Evolutionary conservation across 2,797 vertebrate species (phyloP), one percentile per base, ranked within the genome.

Genomic region (Rhincodon typus): DNA sequence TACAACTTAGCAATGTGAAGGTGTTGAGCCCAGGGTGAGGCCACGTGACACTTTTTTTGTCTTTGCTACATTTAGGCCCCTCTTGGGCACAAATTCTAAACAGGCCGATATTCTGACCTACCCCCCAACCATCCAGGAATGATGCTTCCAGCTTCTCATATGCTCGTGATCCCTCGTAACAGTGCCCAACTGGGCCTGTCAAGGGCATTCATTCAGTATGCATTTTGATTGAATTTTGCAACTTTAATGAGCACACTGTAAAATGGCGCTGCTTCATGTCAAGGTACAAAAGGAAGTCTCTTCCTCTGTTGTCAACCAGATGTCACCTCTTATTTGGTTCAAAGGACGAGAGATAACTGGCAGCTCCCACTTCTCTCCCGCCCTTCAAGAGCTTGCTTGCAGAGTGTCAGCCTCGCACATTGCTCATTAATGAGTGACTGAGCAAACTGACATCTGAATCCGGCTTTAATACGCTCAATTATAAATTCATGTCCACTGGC

Each of bases 371-470:
- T 95, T 95, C 46, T 74, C 94, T 70, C 30, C 70, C 27, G 27
- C 72, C 53, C 94, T 95, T 53, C 70, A 57, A 46, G 38, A 95
- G 94, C 94, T 95, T 95, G 53, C 77, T 57, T 77, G 70, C 17
- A 34, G 94, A 95, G 72, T 74, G 46, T 27, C 94, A 77, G 42
- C 72, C 74, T 95, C 94, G 77, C 50, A 77, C n/a, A 27, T 77
- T 77, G 46, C 38, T 95, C 94, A 95, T 77, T 95, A 95, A 70
- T 8, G 30, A 50, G 70, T 57, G 94, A 95, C 70, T n/a, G 42
- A 53, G 94, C n/a, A 70, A 95, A 25, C 94, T 95, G 94, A 95
- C 94, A 95, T 95, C 77, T 95, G 50, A 95, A 95, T 95, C 70
- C 30, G 30, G 21, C 94, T 46, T 62, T 95, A 95, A 77, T 77